Evolutionary conservation across 1,140 invertebrate genomes (phyloP).

Genomic region (Belonocnema kinseyi): DNA sequence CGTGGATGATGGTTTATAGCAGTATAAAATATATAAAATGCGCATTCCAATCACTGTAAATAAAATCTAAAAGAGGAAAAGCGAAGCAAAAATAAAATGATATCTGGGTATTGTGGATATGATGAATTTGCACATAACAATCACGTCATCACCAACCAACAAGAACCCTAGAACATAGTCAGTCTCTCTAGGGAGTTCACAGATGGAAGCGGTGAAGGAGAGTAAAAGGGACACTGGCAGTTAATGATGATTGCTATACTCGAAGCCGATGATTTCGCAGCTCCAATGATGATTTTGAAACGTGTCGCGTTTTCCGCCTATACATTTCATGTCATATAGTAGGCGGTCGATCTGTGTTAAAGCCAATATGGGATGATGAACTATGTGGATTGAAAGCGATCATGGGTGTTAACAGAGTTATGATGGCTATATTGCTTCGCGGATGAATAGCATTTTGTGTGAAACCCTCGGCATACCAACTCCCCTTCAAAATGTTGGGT

Average conservation of each 20-base stretch:
- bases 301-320: conserved; percentile 42
- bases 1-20: too few species aligned
- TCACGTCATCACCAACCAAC: too few species aligned
- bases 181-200: too few species aligned
- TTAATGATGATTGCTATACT: conserved; percentile 65
- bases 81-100: too few species aligned
- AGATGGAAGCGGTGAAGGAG: background rate
- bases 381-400: conserved; percentile 74
- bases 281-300: conserved; percentile 48
- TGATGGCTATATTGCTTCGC: conserved; percentile 57
- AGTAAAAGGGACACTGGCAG: conserved; percentile 41
- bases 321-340: background rate
- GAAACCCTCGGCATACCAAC: conserved; percentile 42
- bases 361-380: conserved; percentile 71
- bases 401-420: conserved; percentile 73
- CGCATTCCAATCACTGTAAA: too few species aligned
- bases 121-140: too few species aligned
- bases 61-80: too few species aligned
- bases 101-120: too few species aligned
- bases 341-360: background rate
- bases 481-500: conserved; percentile 42
- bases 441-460: conserved; percentile 58
- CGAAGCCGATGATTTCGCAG: conserved; percentile 43
- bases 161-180: too few species aligned
- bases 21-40: too few species aligned